These are phyloP conservation scores for Salvelinus namaycush DNA, from an alignment of 2,113 vertebrate genomes.

Conservation along the genomic window DNA sequence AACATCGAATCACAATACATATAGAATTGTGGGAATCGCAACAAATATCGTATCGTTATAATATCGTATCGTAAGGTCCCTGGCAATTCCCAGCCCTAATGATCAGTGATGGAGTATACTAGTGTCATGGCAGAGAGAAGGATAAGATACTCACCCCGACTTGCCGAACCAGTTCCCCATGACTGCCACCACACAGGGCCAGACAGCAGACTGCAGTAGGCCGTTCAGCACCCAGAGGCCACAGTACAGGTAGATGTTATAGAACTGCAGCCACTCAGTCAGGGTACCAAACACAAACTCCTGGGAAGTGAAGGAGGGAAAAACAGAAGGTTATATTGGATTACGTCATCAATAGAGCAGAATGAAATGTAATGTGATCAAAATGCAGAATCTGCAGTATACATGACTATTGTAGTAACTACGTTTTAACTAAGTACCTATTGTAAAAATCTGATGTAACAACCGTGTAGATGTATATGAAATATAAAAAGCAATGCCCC, in stretches of 20 bases:
- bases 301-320: constrained; percentile 58
- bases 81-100: too few species aligned
- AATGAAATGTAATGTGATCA: too few species aligned
- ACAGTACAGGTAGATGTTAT: constrained; percentile 90
- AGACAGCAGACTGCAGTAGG: constrained; percentile 93
- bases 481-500: neutral
- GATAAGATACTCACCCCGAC: constrained; percentile 77
- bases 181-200: constrained; percentile 95
- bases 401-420: too few species aligned
- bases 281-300: constrained; percentile 88
- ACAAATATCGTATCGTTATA: too few species aligned
- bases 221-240: constrained; percentile 90
- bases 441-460: too few species aligned
- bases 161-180: constrained; percentile 99
- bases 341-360: too few species aligned
- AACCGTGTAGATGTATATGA: neutral
- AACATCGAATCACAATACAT: too few species aligned
- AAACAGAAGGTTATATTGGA: neutral
- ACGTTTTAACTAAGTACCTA: too few species aligned
- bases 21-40: too few species aligned
- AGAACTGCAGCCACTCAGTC: constrained; percentile 92
- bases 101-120: too few species aligned
- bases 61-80: too few species aligned
- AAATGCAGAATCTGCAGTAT: too few species aligned
- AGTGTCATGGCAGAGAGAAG: neutral